Base-by-base conservation (phyloP, 2,113 vertebrate genomes). In the Rhodinocichla rosea region DNA sequence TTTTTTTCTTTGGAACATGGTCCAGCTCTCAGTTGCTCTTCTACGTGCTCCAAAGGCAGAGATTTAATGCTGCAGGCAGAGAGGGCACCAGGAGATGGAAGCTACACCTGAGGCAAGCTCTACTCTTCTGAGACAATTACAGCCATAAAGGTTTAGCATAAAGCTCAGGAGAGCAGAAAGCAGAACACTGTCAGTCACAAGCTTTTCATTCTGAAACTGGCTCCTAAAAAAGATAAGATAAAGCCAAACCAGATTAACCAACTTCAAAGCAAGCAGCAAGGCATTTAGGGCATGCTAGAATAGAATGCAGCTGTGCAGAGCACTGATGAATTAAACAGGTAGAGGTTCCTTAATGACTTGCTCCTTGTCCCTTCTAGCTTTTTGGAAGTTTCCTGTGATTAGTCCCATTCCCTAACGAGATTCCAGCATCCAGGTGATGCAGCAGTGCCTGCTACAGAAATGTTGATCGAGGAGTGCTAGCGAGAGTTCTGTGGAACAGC, bases 211-310 rank as follows among this genome's bases (percentile, higher is more conserved):
- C 82, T 49, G 52, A 53, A 71, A 81, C n/a, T 10, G 33, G 28
- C 52, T 95, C 76, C 83, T 71, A n/a, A 78, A 84, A 93, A 67
- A 93, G 76, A 80, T 87, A 94, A 92, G 81, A 95, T 88, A 90
- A 90, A 96, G 32, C 65, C 76, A 52, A 89, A 86, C 16, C 35
- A 92, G 76, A 89, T 78, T 52, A 87, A 77, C 27, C 17, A 80
- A 78, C 83, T 94, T 92, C 90, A 95, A 88, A 94, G 87, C 59
- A 88, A 88, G 91, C 75, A 93, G 91, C 19, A 39, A 91, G 23
- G 79, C 59, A 74, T 35, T 77, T 39, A 84, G 8, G 3, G 82
- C 16, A 12, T 8, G 52, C 91, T 81, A 11, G 47, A 78, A 71
- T 7, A 79, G 53, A 84, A 83, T 35, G 60, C 42, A 33, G 73